Conservation (phyloP, 2,888 invertebrate species). For the Salticus scenicus region DNA sequence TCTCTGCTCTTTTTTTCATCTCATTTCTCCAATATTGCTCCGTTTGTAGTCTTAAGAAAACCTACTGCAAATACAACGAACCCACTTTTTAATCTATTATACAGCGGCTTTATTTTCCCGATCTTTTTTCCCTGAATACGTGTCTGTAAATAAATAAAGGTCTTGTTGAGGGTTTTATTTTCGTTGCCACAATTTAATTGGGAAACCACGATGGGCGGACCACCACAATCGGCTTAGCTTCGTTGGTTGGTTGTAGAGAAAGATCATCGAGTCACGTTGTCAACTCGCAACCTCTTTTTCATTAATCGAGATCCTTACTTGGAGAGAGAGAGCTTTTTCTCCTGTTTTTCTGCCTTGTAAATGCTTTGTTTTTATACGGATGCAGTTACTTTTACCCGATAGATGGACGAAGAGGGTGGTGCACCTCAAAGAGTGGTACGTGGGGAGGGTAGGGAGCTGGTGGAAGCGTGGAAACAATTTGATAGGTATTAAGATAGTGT, state of each 20-base stretch:
- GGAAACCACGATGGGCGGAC: constrained; percentile 45
- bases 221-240: constrained; percentile 54
- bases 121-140: constrained; percentile 17
- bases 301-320: constrained; percentile 46
- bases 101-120: constrained; percentile 45
- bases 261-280: constrained; percentile 57
- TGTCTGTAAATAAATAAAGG: constrained; percentile 63
- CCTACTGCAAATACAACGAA: neutral
- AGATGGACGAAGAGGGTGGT: neutral
- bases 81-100: constrained; percentile 66
- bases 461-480: neutral
- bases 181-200: constrained; percentile 62
- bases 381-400: neutral
- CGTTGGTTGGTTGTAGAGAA: constrained; percentile 36
- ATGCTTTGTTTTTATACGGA: neutral
- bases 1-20: neutral
- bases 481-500: neutral
- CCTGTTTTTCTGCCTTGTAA: neutral
- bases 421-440: too few relatives aligned
- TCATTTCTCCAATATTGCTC: neutral
- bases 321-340: too few relatives aligned
- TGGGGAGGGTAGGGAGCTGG: neutral
- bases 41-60: neutral
- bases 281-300: constrained; percentile 60
- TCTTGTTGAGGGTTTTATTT: constrained; percentile 57